phyloP scores from a whole-genome alignment of 2,888 invertebrate genomes.

The Ormyrus nitidulus region DNA sequence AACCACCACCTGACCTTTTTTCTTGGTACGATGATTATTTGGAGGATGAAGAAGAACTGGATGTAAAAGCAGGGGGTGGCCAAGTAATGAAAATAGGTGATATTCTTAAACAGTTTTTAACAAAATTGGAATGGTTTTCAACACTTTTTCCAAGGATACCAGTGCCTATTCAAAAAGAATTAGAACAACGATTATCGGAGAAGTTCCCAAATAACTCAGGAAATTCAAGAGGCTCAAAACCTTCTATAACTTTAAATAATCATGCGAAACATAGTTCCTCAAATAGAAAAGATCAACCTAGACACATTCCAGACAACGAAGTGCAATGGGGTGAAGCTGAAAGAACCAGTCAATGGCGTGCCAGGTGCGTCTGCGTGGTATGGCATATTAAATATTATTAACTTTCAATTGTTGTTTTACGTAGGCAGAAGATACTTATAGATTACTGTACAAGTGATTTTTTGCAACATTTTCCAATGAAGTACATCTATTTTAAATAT shows the following conservation, averaged over 20 bases:
- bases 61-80: slow-evolving; percentile 98
- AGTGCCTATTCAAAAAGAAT: slow-evolving; percentile 96
- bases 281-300: slow-evolving; percentile 69
- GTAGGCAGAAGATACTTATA: too few relatives aligned
- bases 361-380: slow-evolving; percentile 75
- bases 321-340: slow-evolving; percentile 75
- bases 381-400: slow-evolving; percentile 72
- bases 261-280: slow-evolving; percentile 69
- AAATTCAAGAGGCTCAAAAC: slow-evolving; percentile 72
- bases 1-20: slow-evolving; percentile 96
- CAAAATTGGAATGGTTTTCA: slow-evolving; percentile 98
- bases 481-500: slow-evolving; percentile 1
- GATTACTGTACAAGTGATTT: neutral
- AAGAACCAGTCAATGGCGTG: slow-evolving; percentile 73
- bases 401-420: slow-evolving; percentile 45
- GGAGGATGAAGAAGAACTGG: slow-evolving; percentile 97
- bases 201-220: slow-evolving; percentile 79
- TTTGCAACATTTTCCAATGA: slow-evolving; percentile 17
- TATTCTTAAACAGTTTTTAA: slow-evolving; percentile 92
- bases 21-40: slow-evolving; percentile 98
- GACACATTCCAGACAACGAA: slow-evolving; percentile 74
- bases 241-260: slow-evolving; percentile 72
- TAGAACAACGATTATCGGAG: slow-evolving; percentile 85
- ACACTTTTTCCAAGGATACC: slow-evolving; percentile 99
- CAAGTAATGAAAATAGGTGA: slow-evolving; percentile 95